Conservation (phyloP, 2,888 invertebrate genomes). For the Epirrhoe alternata region DNA sequence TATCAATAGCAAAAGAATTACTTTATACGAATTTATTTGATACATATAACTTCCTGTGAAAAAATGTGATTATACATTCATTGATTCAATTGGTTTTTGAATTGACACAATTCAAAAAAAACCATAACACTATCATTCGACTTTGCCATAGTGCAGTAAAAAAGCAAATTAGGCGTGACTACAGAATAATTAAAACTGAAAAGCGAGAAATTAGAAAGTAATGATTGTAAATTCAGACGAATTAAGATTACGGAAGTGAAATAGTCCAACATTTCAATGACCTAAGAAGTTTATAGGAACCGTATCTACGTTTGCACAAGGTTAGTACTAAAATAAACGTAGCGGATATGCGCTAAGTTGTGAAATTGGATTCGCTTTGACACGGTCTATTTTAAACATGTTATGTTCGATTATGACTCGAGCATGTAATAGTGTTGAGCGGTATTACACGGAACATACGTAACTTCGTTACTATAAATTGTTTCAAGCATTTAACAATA, state of each 20-base stretch:
- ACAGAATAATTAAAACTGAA: neutral
- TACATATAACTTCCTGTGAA: too few species aligned
- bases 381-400: constrained; percentile 16
- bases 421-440: constrained; percentile 7
- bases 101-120: too few species aligned
- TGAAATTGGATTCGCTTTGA: constrained; percentile 19
- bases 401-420: constrained; percentile 16
- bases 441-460: neutral
- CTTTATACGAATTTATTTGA: too few species aligned
- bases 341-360: constrained; percentile 11
- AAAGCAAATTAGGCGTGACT: neutral
- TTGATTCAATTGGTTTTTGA: too few species aligned
- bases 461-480: too few species aligned
- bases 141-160: too few species aligned
- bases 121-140: too few species aligned
- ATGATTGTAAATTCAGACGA: neutral
- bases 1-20: too few species aligned
- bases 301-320: neutral
- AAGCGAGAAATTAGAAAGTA: constrained; percentile 8
- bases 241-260: constrained; percentile 4
- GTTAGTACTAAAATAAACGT: constrained; percentile 13
- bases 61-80: too few species aligned
- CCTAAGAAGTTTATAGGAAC: constrained; percentile 9
- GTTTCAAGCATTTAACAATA: too few species aligned
- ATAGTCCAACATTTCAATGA: neutral